Evolutionary conservation across 1,140 invertebrate genomes (phyloP).

Genomic region (Thaumatotibia leucotreta): DNA sequence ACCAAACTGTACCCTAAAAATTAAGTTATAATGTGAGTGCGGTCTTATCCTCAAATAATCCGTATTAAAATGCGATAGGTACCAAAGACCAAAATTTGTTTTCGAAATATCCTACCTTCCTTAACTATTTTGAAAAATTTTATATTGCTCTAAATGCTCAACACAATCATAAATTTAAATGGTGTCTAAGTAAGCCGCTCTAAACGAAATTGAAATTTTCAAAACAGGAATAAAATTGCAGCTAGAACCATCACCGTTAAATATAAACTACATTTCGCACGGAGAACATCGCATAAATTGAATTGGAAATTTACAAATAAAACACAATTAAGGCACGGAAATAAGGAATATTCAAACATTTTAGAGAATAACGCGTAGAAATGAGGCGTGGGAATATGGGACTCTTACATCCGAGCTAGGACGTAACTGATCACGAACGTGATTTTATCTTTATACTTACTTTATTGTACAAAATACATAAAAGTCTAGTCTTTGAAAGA

Average conservation of each 20-base stretch:
- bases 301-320: slow-evolving; percentile 1
- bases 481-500: too few relatives aligned
- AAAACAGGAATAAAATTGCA: not conserved
- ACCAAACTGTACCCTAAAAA: too few relatives aligned
- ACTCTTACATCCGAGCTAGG: not conserved
- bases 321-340: not conserved
- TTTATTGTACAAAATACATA: too few relatives aligned
- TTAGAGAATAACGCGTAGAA: slow-evolving; percentile 6
- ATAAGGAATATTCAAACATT: slow-evolving; percentile 5
- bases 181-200: not conserved
- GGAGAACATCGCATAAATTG: not conserved
- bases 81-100: too few relatives aligned
- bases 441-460: too few relatives aligned
- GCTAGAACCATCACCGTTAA: not conserved
- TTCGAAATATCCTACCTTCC: too few relatives aligned
- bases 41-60: too few relatives aligned
- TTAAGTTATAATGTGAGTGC: too few relatives aligned
- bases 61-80: too few relatives aligned
- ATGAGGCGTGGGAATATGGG: slow-evolving; percentile 6
- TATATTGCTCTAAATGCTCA: too few relatives aligned
- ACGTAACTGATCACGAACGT: not conserved
- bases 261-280: not conserved
- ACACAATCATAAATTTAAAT: too few relatives aligned
- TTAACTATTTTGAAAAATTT: too few relatives aligned
- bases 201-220: not conserved